Evolutionary conservation across 2,888 invertebrate genomes (phyloP).

Genomic region (Spilosoma lubricipeda): DNA sequence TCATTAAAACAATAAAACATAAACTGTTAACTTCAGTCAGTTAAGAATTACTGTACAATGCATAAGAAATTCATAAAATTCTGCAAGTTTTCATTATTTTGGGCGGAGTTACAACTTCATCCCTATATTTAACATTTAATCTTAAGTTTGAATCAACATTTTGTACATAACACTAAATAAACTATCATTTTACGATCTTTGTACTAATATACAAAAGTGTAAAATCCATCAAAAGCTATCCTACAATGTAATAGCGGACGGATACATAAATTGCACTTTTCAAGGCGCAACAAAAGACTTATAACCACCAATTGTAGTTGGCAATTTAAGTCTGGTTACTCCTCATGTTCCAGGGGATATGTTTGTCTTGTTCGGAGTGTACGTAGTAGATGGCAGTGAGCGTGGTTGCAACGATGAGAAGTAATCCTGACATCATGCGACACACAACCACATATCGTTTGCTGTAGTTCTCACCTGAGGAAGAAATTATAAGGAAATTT

Average conservation of each 20-base stretch:
- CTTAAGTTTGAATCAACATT: constrained; percentile 21
- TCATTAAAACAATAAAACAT: background rate
- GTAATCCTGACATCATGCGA: constrained; percentile 61
- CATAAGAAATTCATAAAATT: constrained; percentile 4
- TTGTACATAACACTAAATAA: constrained; percentile 34
- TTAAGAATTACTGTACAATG: background rate
- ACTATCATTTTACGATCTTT: constrained; percentile 18
- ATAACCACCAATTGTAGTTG: background rate
- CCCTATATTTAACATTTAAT: constrained; percentile 24
- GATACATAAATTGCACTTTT: constrained; percentile 61
- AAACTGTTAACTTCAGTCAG: background rate
- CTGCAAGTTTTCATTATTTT: background rate
- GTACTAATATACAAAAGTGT: constrained; percentile 43
- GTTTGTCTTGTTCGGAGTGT: constrained; percentile 25
- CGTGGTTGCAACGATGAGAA: constrained; percentile 56
- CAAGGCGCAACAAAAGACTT: constrained; percentile 15
- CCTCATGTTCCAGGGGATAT: constrained; percentile 31
- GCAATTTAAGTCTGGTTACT: constrained; percentile 55
- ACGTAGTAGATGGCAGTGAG: constrained; percentile 57
- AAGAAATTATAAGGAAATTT: constrained; percentile 32
- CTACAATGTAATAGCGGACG: constrained; percentile 62
- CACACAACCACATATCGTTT: constrained; percentile 56
- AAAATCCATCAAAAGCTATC: constrained; percentile 62
- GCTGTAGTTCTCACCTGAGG: constrained; percentile 70
- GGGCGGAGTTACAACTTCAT: constrained; percentile 32